A percentile compares a stretch with the other conserved stretches of the same genome.
phyloP scores from a whole-genome alignment of 2,797 vertebrate species.

The Anisognathus igniventris region DNA sequence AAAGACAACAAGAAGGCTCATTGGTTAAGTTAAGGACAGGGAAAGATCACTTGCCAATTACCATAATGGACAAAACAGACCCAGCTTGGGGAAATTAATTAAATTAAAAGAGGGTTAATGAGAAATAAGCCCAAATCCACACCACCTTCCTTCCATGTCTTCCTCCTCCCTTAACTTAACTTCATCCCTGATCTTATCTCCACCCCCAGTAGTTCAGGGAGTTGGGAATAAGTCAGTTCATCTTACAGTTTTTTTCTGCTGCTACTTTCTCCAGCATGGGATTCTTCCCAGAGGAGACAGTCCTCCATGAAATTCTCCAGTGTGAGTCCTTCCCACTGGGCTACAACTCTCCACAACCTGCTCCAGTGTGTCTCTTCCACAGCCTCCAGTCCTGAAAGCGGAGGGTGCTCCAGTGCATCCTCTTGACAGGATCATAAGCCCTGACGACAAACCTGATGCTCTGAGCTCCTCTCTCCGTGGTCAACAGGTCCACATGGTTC shows the following conservation, averaged over 20 bases:
- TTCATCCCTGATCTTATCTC: not conserved
- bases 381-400: not conserved
- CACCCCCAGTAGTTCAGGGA: not conserved
- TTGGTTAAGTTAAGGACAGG: not conserved
- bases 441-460: not conserved
- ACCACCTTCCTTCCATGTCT: not conserved
- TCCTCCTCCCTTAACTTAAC: not conserved
- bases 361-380: not conserved
- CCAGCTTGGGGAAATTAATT: not conserved
- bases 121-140: not conserved
- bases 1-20: not conserved
- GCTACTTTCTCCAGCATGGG: not conserved
- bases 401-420: not conserved
- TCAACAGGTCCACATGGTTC: not conserved
- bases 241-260: not conserved
- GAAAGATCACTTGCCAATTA: not conserved
- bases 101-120: not conserved
- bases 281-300: not conserved
- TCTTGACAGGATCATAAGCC: fast-evolving
- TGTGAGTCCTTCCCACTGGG: not conserved
- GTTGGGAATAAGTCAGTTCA: not conserved
- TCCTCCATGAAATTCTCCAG: not conserved
- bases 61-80: not conserved
- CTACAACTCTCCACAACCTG: not conserved
- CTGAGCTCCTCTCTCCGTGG: not conserved